phyloP scores from a whole-genome alignment of 2,113 vertebrate genomes.

The Lepisosteus osseus region DNA sequence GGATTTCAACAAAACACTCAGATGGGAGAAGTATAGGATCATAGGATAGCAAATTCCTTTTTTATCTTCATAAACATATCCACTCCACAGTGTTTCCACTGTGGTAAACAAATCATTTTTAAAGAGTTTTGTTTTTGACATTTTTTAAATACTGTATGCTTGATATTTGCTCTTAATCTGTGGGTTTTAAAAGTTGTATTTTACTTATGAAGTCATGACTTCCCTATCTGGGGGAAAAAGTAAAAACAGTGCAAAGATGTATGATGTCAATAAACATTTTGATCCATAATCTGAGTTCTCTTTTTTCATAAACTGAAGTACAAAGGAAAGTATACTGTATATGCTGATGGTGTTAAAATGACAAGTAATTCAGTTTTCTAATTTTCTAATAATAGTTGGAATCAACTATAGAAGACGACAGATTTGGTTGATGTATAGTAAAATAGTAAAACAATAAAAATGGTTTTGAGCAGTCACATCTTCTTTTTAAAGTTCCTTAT shows the following conservation, averaged over 20 bases:
- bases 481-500: too few species aligned
- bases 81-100: background rate
- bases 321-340: background rate
- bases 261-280: conserved; percentile 14
- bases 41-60: too few species aligned
- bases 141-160: background rate
- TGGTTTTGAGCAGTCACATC: too few species aligned
- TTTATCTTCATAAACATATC: background rate
- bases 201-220: conserved; percentile 1
- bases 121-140: background rate
- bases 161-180: conserved; percentile 6
- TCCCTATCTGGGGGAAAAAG: conserved; percentile 1
- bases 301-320: background rate
- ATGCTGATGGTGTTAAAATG: background rate
- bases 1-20: background rate
- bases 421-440: too few species aligned
- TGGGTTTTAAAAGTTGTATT: conserved; percentile 6
- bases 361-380: too few species aligned
- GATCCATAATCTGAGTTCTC: background rate
- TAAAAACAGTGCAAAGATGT: conserved; percentile 6
- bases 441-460: too few species aligned
- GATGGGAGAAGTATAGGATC: background rate
- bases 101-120: background rate
- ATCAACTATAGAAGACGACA: too few species aligned
- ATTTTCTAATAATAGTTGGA: too few species aligned